Base-by-base conservation (phyloP, 1,140 invertebrate species). In the Uloborus diversus region DNA sequence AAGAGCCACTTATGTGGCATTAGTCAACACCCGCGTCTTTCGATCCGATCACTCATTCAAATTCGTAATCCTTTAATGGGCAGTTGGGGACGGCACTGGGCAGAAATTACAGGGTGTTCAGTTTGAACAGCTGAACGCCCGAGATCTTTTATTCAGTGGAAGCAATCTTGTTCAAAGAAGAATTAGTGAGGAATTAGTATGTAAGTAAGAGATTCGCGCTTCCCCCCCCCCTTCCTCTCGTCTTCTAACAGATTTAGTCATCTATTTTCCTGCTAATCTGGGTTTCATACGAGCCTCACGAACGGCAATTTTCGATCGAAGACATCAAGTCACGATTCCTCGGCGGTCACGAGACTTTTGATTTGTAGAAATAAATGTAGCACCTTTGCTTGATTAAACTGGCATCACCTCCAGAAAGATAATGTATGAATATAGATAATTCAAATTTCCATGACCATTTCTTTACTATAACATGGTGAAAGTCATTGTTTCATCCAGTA, bases 81-180 rank as follows among this genome's bases (percentile, higher is more conserved):
- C 27, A 68, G 27, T 37, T 51, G 11, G 32, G 65, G 27, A 23
- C 53, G 25, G 47, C 65, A 25, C 53, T 68, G 25, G 4, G 20
- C n/a, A 14, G 17, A 68, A 68, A 68, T 68, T 68, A 30, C 49
- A 37, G 65, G 65, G 23, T 64, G 30, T 27, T 42, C 61, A 37
- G 61, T 68, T 68, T 68, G 27, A 68, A 68, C 42, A 68, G 49
- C 42, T 53, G 42, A 30, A 68, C 65, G 47, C 65, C 65, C 65
- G 49, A 20, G 20, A 68, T 68, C 65, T 51, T 53, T 68, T 68
- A 68, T 68, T 68, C 65, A 68, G 23, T 28, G 17, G 42, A 49
- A 57, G 47, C 65, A 68, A 68, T 68, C 65, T 68, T 68, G 65
- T 68, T 68, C 65, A 68, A 68, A 68, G 65, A 68, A 33, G 65